Evolutionary conservation across 2,113 vertebrate genomes (phyloP), one percentile per base, ranked within the genome.

Genomic region (Takifugu bimaculatus): DNA sequence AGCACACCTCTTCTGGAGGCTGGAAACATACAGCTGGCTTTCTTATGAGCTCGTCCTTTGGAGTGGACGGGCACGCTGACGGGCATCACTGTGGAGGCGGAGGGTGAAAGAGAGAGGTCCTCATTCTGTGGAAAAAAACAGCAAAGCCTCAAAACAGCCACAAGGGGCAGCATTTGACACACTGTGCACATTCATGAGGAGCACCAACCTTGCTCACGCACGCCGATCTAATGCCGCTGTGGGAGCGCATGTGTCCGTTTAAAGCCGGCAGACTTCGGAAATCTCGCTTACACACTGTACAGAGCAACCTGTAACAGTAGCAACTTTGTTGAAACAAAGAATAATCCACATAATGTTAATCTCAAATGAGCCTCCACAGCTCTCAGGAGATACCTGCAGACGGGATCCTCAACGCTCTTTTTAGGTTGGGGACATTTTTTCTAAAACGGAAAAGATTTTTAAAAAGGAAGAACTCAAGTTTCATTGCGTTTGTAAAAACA

Each of bases 221-320:
- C 0, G 52, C 20, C 0, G 76, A 48, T 59, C 65, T 66, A 70
- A 54, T 49, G 26, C 68, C 49, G 12, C 77, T 75, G 68, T 85
- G 82, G 2, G 74, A 82, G 1, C 79, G 72, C 77, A 80, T 82
- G 72, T 85, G 82, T 43, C 79, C 69, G 5, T 80, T 85, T 26
- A 85, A 14, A 0, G 77, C 79, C 3, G 77, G 74, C 13, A 80
- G 62, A 47, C 67, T 78, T 74, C 68, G 79, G 39, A 83, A 90
- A 4, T 66, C 79, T 3, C 72, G 83, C 14, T 83, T 69, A 76
- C 83, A 89, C 87, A 88, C 77, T 51, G 29, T 63, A 67, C 82
- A 84, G 57, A 72, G 26, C 75, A 74, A 26, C 60, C 80, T 78
- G 27, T 35, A 45, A 50, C 53, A 60, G 26, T 13, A 51, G 49